These are phyloP conservation scores for Steatocranus sp. DNA, from an alignment of 2,797 vertebrate genomes.

Conservation along the genomic window DNA sequence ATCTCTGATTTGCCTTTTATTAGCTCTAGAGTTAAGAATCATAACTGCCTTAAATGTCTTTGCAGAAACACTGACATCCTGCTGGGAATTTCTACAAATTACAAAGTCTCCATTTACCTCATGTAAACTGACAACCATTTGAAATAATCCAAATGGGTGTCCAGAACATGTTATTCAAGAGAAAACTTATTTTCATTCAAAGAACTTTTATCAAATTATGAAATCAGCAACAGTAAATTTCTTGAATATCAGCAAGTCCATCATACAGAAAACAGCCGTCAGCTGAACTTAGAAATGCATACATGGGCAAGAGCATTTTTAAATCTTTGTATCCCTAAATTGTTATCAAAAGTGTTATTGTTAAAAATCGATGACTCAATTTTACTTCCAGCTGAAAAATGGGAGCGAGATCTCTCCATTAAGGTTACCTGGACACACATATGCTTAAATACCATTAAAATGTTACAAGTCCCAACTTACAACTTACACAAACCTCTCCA, in stretches of 20 bases:
- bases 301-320: not conserved
- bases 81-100: not conserved
- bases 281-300: not conserved
- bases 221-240: not conserved
- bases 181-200: not conserved
- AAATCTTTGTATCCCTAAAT: not conserved
- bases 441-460: not conserved
- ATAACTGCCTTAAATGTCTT: not conserved
- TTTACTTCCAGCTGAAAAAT: not conserved
- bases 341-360: not conserved
- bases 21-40: not conserved
- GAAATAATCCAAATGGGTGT: not conserved
- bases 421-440: not conserved
- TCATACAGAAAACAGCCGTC: not conserved
- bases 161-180: not conserved
- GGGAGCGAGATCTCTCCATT: not conserved
- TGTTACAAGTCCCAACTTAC: not conserved
- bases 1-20: not conserved
- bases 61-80: not conserved
- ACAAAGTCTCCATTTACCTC: not conserved
- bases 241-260: not conserved
- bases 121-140: not conserved
- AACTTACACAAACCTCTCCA: not conserved
- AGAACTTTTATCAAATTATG: not conserved
- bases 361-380: not conserved